Evolutionary conservation across 1,140 invertebrate genomes (phyloP), one percentile per base, ranked within the genome.

Genomic region (Atta colombica): DNA sequence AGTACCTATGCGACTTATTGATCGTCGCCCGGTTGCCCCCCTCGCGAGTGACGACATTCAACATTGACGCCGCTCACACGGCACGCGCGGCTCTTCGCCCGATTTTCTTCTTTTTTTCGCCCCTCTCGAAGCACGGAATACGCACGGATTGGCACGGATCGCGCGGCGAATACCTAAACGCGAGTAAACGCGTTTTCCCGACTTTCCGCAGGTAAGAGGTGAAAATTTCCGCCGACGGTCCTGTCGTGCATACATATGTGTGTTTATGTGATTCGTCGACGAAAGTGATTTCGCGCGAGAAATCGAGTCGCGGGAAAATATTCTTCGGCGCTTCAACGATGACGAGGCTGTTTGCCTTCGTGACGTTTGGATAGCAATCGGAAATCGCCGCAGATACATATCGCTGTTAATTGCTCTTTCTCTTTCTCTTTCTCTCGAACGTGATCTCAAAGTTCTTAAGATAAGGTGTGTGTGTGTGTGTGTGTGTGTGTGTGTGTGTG

Each of bases 1-100:
- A 55, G 60, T 65, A 82, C 63, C 39, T 45, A 45, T 45, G 31
- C 39, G 85, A 88, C 58, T 93, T 45, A 93, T 93, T 91, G 93
- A 93, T 93, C 92, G 92, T 8, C 21, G 25, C 18, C 28, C 4
- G 10, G 85, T 91, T 78, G 82, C 87, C 85, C 87, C 72, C 53
- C 86, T 88, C 86, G 39, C 14, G 68, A 28, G 45, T 25, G 21
- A 16, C 71, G 63, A 90, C 85, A 5, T 7, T n/a, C 87, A 39
- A 87, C 75, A 85, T 86, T 89, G 87, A 88, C 65, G 87, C 71
- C 71, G 58, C 80, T 85, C 51, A 53, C 84, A 39, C 35, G 35
- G 31, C 35, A 45, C 39, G 45, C 68, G 10, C 51, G 25, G 21
- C 31, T 21, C 31, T 12, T 84, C 49, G 58, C 78, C n/a, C 35